phyloP scores from a whole-genome alignment of 2,888 invertebrate genomes.

The Zhuqinia jingwanae region DNA sequence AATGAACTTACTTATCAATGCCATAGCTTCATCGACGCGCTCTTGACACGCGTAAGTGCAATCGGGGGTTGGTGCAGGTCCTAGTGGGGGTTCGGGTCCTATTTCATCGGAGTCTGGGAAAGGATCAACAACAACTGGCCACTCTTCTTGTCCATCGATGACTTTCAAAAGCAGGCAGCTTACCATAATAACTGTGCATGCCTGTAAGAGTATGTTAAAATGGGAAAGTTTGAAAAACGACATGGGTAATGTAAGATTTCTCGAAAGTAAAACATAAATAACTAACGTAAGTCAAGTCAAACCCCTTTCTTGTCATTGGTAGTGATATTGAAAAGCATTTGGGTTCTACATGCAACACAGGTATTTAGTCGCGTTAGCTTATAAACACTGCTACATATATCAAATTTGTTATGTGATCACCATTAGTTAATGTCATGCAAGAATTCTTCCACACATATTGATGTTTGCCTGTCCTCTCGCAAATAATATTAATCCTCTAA shows the following conservation, averaged over 20 bases:
- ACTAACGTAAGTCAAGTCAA: too few relatives aligned
- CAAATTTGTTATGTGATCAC: too few relatives aligned
- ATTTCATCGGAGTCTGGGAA: constrained; percentile 47
- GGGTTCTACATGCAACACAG: too few relatives aligned
- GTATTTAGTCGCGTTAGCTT: too few relatives aligned
- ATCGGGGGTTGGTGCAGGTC: constrained; percentile 29
- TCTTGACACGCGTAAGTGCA: constrained; percentile 45
- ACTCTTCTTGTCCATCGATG: constrained; percentile 47
- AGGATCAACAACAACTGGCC: constrained; percentile 57
- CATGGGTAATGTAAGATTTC: not conserved
- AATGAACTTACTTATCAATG: constrained; percentile 26
- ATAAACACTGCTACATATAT: too few relatives aligned
- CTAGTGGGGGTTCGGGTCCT: constrained; percentile 25
- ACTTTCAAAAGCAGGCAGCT: constrained; percentile 34
- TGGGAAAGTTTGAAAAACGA: not conserved
- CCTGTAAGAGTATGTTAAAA: constrained; percentile 2
- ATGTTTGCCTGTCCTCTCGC: too few relatives aligned
- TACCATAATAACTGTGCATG: not conserved
- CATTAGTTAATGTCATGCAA: too few relatives aligned
- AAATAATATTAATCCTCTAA: too few relatives aligned
- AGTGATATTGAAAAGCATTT: too few relatives aligned
- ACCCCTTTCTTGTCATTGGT: too few relatives aligned
- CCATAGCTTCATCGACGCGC: constrained; percentile 18
- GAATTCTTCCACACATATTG: too few relatives aligned
- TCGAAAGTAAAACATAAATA: too few relatives aligned